Percentiles rank a stretch among this genome's conserved stretches.
Evolutionary conservation across 2,888 invertebrate genomes (phyloP).

Genomic region (Leptinotarsa peninsularis): DNA sequence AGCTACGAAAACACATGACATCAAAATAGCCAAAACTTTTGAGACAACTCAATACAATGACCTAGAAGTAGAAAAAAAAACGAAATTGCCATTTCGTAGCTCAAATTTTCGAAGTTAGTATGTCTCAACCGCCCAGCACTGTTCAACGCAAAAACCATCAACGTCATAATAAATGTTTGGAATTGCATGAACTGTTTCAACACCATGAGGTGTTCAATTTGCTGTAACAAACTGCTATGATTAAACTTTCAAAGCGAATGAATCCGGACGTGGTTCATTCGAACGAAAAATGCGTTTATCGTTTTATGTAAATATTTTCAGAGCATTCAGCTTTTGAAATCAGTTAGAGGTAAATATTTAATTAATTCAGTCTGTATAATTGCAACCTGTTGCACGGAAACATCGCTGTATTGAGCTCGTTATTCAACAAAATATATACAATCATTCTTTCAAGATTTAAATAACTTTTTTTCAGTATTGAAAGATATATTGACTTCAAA

Average conservation of each 20-base stretch:
- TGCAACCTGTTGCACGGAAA: slow-evolving; percentile 13
- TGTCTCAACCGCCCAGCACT: too few species aligned
- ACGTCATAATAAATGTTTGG: not conserved
- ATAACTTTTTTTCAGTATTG: too few species aligned
- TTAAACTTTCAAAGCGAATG: not conserved
- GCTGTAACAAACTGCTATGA: not conserved
- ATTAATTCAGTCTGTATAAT: slow-evolving; percentile 19
- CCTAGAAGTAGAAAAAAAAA: too few species aligned
- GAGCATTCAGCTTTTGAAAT: slow-evolving; percentile 15
- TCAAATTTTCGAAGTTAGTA: too few species aligned
- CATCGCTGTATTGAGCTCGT: not conserved
- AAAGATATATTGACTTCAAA: too few species aligned
- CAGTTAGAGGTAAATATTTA: slow-evolving; percentile 15
- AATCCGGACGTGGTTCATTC: not conserved
- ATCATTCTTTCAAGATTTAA: too few species aligned
- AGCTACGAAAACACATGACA: too few species aligned
- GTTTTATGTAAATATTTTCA: slow-evolving; percentile 17
- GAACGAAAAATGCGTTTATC: slow-evolving; percentile 8
- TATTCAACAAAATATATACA: not conserved
- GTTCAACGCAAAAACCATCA: not conserved
- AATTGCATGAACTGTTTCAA: not conserved
- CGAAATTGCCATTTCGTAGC: too few species aligned
- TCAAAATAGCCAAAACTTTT: too few species aligned
- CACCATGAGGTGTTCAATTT: not conserved
- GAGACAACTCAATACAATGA: too few species aligned